These are phyloP conservation scores for Psammodynastes pulverulentus DNA, from an alignment of 2,113 vertebrate species.

Conservation along the genomic window DNA sequence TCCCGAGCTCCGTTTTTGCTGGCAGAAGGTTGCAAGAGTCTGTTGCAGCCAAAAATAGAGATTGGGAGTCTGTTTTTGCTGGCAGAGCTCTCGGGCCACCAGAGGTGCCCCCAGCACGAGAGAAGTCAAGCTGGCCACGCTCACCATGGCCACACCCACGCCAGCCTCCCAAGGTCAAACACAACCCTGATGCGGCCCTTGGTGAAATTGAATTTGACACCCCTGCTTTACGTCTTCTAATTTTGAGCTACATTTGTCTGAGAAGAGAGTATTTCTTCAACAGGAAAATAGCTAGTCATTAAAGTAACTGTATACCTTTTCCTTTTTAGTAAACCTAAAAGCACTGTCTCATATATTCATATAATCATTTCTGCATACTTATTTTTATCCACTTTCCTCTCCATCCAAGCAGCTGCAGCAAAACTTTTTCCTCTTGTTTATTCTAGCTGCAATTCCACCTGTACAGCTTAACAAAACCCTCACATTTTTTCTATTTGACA, in stretches of 20 bases:
- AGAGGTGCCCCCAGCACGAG: too few species aligned
- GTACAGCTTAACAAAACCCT: neutral
- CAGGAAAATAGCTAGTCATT: neutral
- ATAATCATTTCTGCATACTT: neutral
- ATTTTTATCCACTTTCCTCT: neutral
- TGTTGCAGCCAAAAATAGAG: too few species aligned
- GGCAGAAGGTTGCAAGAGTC: too few species aligned
- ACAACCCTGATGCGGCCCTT: too few species aligned
- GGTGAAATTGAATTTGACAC: too few species aligned
- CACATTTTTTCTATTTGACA: neutral
- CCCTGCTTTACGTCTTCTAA: neutral
- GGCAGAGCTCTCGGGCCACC: too few species aligned
- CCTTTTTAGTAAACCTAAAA: neutral
- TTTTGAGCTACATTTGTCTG: neutral
- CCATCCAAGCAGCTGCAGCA: neutral
- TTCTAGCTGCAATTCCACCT: neutral
- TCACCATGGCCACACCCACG: too few species aligned
- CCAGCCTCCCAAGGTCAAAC: too few species aligned
- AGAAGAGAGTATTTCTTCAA: neutral
- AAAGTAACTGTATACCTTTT: neutral
- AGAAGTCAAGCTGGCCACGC: too few species aligned
- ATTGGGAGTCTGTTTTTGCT: too few species aligned
- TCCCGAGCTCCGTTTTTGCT: too few species aligned
- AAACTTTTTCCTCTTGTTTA: neutral
- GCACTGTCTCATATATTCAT: neutral